A percentile compares a stretch with the other conserved stretches of the same genome.
Evolutionary conservation across 2,888 invertebrate genomes (phyloP).

Genomic region (Caenorhabditis virilis): DNA sequence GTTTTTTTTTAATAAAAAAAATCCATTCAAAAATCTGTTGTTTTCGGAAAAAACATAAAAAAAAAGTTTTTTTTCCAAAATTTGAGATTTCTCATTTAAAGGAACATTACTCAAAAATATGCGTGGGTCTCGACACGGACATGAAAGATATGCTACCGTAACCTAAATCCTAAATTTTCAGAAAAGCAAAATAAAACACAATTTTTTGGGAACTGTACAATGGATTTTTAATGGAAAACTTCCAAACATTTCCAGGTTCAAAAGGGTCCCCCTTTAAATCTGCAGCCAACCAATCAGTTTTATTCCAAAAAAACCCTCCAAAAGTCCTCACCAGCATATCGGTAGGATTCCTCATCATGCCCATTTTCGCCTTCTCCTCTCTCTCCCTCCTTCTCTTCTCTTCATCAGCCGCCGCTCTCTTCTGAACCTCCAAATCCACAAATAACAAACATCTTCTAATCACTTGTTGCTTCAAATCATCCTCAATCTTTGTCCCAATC

Average conservation of each 20-base stretch:
- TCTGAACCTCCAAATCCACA: constrained; percentile 10
- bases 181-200: neutral
- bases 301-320: neutral
- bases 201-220: neutral
- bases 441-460: constrained; percentile 8
- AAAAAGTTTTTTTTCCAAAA: neutral
- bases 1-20: neutral
- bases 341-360: neutral
- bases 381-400: constrained; percentile 19
- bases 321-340: constrained; percentile 20
- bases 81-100: neutral
- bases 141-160: too few species aligned
- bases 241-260: too few species aligned
- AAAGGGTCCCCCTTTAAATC: too few species aligned
- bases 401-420: constrained; percentile 9
- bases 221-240: too few species aligned
- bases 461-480: constrained; percentile 18
- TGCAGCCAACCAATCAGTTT: too few species aligned
- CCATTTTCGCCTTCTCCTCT: constrained; percentile 22
- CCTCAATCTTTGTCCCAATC: constrained; percentile 10
- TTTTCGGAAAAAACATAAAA: neutral
- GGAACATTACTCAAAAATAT: neutral
- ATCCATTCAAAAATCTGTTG: too few species aligned
- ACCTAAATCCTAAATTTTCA: neutral
- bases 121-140: too few species aligned